Conservation (phyloP, 2,888 invertebrate species). For the Drosophila neotestacea region DNA sequence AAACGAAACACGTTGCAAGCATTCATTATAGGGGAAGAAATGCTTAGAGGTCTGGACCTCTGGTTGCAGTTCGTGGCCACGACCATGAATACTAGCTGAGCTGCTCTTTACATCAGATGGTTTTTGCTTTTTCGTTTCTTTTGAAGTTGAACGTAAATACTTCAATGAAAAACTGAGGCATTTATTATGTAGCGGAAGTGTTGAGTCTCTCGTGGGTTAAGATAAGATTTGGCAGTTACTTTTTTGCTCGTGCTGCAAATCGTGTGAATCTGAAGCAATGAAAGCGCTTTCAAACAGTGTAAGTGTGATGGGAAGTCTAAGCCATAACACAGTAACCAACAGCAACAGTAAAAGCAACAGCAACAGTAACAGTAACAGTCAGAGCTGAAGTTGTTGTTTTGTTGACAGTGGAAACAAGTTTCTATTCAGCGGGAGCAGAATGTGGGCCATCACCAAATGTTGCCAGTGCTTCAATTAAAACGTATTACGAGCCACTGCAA, state of each 20-base stretch:
- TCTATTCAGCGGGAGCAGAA: constrained; percentile 35
- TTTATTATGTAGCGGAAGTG: constrained; percentile 39
- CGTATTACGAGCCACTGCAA: constrained; percentile 47
- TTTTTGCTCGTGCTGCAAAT: constrained; percentile 19
- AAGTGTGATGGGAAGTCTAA: constrained; percentile 29
- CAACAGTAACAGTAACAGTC: neutral
- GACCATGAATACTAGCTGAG: constrained; percentile 38
- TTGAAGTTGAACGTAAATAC: constrained; percentile 43
- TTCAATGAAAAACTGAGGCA: constrained; percentile 29
- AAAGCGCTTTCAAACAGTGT: constrained; percentile 11
- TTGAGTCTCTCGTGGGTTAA: constrained; percentile 31
- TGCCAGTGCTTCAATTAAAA: constrained; percentile 52
- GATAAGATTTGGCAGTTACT: constrained; percentile 36
- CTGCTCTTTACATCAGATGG: constrained; percentile 15
- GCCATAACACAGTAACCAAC: constrained; percentile 38
- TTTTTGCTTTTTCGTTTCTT: constrained; percentile 19
- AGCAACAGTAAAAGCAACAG: constrained; percentile 16
- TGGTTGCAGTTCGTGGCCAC: constrained; percentile 29
- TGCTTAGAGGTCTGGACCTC: constrained; percentile 7
- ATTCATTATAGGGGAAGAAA: constrained; percentile 42
- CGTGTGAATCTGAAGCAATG: constrained; percentile 19
- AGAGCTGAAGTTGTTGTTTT: constrained; percentile 7
- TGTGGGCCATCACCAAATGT: constrained; percentile 46
- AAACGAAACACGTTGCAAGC: constrained; percentile 21
- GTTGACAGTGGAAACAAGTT: constrained; percentile 50